These are phyloP conservation scores for Andrena praecox DNA, from an alignment of 2,888 invertebrate genomes.

Conservation along the genomic window DNA sequence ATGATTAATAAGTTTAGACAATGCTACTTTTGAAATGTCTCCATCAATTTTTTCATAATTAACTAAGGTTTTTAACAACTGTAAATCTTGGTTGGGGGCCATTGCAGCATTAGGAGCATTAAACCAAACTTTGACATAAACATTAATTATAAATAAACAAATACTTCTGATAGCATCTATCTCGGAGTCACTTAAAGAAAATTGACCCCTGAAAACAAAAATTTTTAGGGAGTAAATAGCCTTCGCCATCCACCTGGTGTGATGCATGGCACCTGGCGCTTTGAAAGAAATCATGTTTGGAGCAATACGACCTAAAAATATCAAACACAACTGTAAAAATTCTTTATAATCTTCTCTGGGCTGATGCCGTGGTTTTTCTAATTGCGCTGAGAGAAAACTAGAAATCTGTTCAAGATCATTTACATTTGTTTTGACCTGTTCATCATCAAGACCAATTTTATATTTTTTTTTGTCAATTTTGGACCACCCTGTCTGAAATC, in stretches of 20 bases:
- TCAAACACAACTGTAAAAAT: slow-evolving; percentile 4
- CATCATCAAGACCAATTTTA: slow-evolving; percentile 1
- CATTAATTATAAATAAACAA: slow-evolving; percentile 1
- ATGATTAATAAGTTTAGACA: background rate
- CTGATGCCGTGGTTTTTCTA: slow-evolving; percentile 3
- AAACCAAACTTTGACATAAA: slow-evolving; percentile 1
- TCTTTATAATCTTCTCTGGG: slow-evolving; percentile 5
- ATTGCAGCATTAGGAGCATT: background rate
- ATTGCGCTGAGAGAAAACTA: slow-evolving; percentile 1
- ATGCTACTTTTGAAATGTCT: slow-evolving; percentile 4
- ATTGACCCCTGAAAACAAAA: background rate
- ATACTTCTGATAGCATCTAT: background rate
- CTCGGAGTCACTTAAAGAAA: background rate
- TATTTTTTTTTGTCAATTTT: slow-evolving; percentile 3
- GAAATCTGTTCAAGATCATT: slow-evolving; percentile 1
- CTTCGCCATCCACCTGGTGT: background rate
- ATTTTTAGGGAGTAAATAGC: slow-evolving; percentile 1
- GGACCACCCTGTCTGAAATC: slow-evolving; percentile 1
- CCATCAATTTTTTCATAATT: background rate
- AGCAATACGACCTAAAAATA: slow-evolving; percentile 3
- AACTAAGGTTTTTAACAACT: background rate
- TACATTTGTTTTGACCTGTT: slow-evolving; percentile 1
- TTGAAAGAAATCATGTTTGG: background rate
- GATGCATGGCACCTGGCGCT: slow-evolving; percentile 5
- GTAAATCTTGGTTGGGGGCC: slow-evolving; percentile 1